These are phyloP conservation scores for Enteromius unitaeniatus DNA, from an alignment of 2,797 vertebrate species.

Conservation along the genomic window DNA sequence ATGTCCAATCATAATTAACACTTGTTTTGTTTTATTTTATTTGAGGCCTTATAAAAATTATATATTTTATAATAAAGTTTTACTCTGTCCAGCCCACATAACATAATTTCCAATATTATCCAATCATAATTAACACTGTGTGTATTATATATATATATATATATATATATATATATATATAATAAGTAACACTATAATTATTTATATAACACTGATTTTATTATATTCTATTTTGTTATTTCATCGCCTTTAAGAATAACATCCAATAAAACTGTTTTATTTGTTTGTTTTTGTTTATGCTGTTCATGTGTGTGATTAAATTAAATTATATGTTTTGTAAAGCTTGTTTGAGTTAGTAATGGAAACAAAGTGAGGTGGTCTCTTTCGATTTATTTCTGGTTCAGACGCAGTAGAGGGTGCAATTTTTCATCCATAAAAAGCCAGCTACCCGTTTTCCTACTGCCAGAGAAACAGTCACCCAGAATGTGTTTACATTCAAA, in stretches of 20 bases:
- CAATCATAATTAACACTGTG: not conserved
- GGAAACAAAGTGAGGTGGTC: not conserved
- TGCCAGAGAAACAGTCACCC: not conserved
- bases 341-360: not conserved
- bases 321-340: not conserved
- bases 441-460: not conserved
- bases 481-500: constrained; percentile 16
- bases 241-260: not conserved
- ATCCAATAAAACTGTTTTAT: not conserved
- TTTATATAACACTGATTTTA: not conserved
- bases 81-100: not conserved
- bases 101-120: not conserved
- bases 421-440: constrained; percentile 7
- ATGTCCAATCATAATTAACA: not conserved
- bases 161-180: not conserved
- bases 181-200: no score
- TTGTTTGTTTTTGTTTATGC: not conserved
- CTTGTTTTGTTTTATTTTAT: not conserved
- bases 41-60: not conserved
- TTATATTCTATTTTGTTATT: not conserved
- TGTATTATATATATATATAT: not conserved
- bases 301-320: not conserved
- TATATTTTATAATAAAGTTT: not conserved
- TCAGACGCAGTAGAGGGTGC: not conserved
- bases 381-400: not conserved